These are phyloP conservation scores for Drosophila nigromelanica DNA, from an alignment of 1,140 invertebrate species.

Conservation along the genomic window DNA sequence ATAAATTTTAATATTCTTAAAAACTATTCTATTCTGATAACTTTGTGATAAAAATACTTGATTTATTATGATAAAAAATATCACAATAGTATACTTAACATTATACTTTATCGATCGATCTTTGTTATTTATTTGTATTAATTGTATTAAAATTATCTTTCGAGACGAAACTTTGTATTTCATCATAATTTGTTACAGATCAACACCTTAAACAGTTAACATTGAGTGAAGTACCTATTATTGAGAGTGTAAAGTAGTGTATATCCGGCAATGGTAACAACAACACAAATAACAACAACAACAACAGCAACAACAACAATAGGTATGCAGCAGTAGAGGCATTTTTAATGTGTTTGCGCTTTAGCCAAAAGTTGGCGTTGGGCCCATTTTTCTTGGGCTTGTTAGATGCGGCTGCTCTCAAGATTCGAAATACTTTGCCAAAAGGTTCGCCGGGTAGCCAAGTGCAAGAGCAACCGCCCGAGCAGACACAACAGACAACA, in stretches of 20 bases:
- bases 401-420: conserved; percentile 61
- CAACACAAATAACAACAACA: conserved; percentile 1
- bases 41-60: too few species aligned
- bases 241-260: conserved; percentile 11
- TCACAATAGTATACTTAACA: too few species aligned
- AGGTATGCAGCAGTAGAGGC: conserved; percentile 50
- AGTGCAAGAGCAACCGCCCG: conserved; percentile 63
- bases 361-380: conserved; percentile 80
- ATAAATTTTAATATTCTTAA: too few species aligned
- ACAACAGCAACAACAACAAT: conserved; percentile 31
- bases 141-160: too few species aligned
- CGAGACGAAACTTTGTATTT: too few species aligned
- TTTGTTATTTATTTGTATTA: too few species aligned
- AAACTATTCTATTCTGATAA: too few species aligned
- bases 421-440: conserved; percentile 68
- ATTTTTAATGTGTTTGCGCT: conserved; percentile 82
- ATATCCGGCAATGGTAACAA: conserved; percentile 16
- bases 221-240: background rate
- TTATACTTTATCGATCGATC: too few species aligned
- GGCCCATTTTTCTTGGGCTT: conserved; percentile 82
- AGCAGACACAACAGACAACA: conserved; percentile 26
- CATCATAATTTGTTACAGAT: background rate
- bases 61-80: too few species aligned
- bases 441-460: conserved; percentile 62
- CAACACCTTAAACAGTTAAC: too few species aligned